These are phyloP conservation scores for Oncorhynchus gorbuscha DNA, from an alignment of 2,113 vertebrate species.

Conservation along the genomic window DNA sequence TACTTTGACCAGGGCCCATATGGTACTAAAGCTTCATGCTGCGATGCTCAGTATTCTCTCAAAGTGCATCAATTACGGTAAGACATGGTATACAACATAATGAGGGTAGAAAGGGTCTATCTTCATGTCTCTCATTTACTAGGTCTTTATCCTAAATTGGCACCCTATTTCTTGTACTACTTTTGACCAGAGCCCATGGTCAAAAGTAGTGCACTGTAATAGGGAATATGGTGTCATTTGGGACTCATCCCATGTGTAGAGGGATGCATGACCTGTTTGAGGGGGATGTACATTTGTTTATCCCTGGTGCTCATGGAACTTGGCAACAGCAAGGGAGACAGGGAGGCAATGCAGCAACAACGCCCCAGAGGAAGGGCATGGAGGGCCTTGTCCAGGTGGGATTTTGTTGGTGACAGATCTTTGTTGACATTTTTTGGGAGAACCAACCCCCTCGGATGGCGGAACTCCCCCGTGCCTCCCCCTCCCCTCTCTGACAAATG, in stretches of 20 bases:
- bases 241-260: not conserved
- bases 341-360: not conserved
- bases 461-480: not conserved
- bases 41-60: not conserved
- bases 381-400: not conserved
- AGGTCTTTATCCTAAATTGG: too few relatives aligned
- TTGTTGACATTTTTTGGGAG: constrained; percentile 8
- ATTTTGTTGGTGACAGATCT: constrained; percentile 7
- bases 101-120: not conserved
- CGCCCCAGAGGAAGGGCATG: not conserved
- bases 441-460: not conserved
- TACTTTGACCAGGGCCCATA: not conserved
- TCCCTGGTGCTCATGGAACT: not conserved
- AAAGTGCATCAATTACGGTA: not conserved
- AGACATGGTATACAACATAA: too few relatives aligned
- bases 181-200: too few relatives aligned
- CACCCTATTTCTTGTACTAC: too few relatives aligned
- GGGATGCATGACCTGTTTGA: not conserved
- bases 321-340: not conserved
- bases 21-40: not conserved
- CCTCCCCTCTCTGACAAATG: constrained; percentile 3
- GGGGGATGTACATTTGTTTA: not conserved
- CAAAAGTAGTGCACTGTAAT: too few relatives aligned
- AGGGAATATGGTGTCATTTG: too few relatives aligned
- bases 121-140: not conserved